These are phyloP conservation scores for Eucidaris tribuloides DNA, from an alignment of 35 echinoderm and acorn worm genomes.

Conservation along the genomic window DNA sequence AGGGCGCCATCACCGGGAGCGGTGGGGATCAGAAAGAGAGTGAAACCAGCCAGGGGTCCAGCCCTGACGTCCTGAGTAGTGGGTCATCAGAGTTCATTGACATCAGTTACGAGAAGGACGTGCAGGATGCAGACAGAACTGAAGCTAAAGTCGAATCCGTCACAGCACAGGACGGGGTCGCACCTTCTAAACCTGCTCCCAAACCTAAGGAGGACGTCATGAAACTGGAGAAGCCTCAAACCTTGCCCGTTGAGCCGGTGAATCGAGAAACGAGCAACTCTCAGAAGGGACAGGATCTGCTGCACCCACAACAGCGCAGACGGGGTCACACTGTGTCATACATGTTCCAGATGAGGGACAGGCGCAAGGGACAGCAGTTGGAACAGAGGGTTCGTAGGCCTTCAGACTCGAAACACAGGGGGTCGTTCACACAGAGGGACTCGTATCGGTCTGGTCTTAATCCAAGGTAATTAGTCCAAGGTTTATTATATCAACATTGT, in stretches of 20 bases:
- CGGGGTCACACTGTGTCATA: conserved; percentile 5
- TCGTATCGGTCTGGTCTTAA: conserved; percentile 43
- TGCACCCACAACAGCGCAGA: neutral
- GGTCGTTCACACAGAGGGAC: conserved; percentile 14
- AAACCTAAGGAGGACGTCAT: neutral
- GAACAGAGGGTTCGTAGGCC: conserved; percentile 31
- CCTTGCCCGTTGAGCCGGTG: neutral
- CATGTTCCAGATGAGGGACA: neutral
- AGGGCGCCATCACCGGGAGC: neutral
- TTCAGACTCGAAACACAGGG: conserved; percentile 16
- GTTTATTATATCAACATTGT: too few relatives aligned
- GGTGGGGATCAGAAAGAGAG: neutral
- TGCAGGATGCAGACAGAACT: neutral
- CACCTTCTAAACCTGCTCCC: neutral
- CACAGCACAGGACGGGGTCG: neutral
- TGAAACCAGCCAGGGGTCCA: too few relatives aligned
- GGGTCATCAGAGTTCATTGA: conserved; percentile 12
- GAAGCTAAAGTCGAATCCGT: neutral
- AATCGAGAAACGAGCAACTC: too few relatives aligned
- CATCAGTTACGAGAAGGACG: conserved; percentile 15
- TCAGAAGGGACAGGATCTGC: too few relatives aligned
- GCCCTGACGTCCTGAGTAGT: neutral
- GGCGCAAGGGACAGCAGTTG: conserved; percentile 10
- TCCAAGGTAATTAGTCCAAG: conserved; percentile 68
- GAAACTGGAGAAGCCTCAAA: conserved; percentile 24